Evolutionary conservation across 2,113 vertebrate species (phyloP).

Genomic region (Oreocharis arfaki): DNA sequence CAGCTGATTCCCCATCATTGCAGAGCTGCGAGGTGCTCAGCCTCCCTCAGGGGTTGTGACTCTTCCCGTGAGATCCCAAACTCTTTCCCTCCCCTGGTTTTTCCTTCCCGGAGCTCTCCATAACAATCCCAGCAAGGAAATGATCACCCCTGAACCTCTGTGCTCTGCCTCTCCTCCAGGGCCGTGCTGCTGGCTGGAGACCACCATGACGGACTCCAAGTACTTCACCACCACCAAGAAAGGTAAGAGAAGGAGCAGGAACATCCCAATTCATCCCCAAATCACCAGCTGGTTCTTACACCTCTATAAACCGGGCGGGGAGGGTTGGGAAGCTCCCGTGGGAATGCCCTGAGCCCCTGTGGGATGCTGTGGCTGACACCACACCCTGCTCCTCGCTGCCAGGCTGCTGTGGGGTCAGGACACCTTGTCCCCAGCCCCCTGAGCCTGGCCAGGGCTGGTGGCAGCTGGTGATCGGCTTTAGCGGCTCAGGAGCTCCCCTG

Average conservation of each 20-base stretch:
- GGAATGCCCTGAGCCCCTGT: rapidly evolving
- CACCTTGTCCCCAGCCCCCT: background rate
- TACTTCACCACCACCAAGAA: conserved; percentile 99
- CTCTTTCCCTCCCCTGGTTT: background rate
- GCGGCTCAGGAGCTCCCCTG: background rate
- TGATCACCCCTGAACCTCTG: background rate
- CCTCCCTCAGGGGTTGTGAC: background rate
- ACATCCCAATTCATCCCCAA: rapidly evolving
- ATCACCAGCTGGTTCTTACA: background rate
- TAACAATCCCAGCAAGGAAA: background rate
- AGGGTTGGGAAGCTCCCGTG: rapidly evolving
- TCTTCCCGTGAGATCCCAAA: background rate
- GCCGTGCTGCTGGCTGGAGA: conserved; percentile 5
- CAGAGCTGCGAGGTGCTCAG: background rate
- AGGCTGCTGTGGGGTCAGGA: background rate
- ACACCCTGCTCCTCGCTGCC: background rate
- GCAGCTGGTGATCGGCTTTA: background rate
- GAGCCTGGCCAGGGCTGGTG: background rate
- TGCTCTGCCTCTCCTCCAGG: conserved; percentile 56
- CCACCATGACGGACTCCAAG: conserved; percentile 98
- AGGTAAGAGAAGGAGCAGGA: conserved; percentile 72
- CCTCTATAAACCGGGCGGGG: rapidly evolving
- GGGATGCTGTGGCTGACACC: background rate
- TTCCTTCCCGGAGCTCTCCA: background rate
- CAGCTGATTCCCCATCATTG: background rate